These are phyloP conservation scores for Cyclophora albipunctata DNA, from an alignment of 2,888 invertebrate species.

Conservation along the genomic window DNA sequence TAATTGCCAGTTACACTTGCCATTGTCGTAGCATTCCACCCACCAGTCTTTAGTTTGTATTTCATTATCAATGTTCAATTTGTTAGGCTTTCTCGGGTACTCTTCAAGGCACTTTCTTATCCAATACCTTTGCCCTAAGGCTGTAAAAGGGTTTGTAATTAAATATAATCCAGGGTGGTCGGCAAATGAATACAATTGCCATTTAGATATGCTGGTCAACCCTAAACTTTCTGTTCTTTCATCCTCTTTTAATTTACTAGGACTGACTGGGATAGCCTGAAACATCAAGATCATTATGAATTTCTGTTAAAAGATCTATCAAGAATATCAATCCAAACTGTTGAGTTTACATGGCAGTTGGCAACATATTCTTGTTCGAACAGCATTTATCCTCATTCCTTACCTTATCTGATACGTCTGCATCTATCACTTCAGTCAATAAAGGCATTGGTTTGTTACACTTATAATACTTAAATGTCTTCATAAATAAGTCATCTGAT, in stretches of 20 bases:
- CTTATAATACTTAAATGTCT: slow-evolving; percentile 87
- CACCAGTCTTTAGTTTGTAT: slow-evolving; percentile 75
- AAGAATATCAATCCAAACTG: too few species aligned
- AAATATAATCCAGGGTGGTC: slow-evolving; percentile 84
- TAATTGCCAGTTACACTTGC: slow-evolving; percentile 45
- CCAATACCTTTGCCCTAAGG: slow-evolving; percentile 88
- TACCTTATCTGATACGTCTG: slow-evolving; percentile 30
- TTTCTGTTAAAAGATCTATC: too few species aligned
- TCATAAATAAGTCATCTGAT: slow-evolving; percentile 72
- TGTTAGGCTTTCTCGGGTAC: slow-evolving; percentile 84
- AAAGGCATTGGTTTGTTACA: slow-evolving; percentile 79
- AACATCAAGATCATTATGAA: slow-evolving; percentile 6
- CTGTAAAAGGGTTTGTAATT: slow-evolving; percentile 88
- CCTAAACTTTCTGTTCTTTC: slow-evolving; percentile 39
- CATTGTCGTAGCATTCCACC: slow-evolving; percentile 72
- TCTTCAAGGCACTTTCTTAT: slow-evolving; percentile 83
- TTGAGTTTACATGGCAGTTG: too few species aligned
- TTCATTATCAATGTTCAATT: slow-evolving; percentile 79
- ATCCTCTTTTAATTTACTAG: slow-evolving; percentile 22
- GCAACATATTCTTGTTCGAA: too few species aligned
- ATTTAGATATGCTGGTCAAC: slow-evolving; percentile 48
- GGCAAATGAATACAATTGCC: slow-evolving; percentile 79
- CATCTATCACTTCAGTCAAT: slow-evolving; percentile 77
- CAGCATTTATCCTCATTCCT: too few species aligned
- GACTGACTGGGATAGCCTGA: slow-evolving; percentile 16